Evolutionary conservation across 23 tunicate species (phyloP).

Genomic region (Oikopleura dioica): DNA sequence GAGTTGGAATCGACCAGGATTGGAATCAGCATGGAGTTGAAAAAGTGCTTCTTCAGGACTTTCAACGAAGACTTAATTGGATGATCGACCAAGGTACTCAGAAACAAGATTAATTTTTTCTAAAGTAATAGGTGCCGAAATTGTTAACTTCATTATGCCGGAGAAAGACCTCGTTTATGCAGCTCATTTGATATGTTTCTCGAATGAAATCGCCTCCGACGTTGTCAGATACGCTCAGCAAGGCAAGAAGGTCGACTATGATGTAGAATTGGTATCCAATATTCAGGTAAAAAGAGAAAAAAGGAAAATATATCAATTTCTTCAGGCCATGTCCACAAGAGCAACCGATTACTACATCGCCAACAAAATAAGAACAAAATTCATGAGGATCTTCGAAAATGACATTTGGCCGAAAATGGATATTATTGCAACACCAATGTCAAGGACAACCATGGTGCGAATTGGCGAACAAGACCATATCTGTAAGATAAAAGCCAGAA

Average conservation of each 20-base stretch:
- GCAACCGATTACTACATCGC: background rate
- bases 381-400: background rate
- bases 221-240: too few species aligned
- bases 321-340: too few species aligned
- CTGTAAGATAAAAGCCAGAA: background rate
- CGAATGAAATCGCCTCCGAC: too few species aligned
- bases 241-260: too few species aligned
- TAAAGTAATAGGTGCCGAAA: background rate
- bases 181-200: background rate
- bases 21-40: background rate
- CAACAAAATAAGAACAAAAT: constrained; percentile 2
- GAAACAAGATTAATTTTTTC: too few species aligned
- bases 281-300: too few species aligned
- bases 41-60: background rate
- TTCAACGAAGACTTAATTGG: background rate
- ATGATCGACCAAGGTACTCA: too few species aligned
- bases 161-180: background rate
- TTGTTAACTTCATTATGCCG: background rate
- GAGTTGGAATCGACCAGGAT: background rate
- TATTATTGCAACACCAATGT: constrained; percentile 2
- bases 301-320: too few species aligned
- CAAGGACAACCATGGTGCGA: background rate
- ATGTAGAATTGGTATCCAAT: too few species aligned
- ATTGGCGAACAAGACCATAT: background rate
- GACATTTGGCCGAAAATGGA: background rate